These are phyloP conservation scores for Mythimna albipuncta DNA, from an alignment of 2,888 invertebrate genomes.

Conservation along the genomic window DNA sequence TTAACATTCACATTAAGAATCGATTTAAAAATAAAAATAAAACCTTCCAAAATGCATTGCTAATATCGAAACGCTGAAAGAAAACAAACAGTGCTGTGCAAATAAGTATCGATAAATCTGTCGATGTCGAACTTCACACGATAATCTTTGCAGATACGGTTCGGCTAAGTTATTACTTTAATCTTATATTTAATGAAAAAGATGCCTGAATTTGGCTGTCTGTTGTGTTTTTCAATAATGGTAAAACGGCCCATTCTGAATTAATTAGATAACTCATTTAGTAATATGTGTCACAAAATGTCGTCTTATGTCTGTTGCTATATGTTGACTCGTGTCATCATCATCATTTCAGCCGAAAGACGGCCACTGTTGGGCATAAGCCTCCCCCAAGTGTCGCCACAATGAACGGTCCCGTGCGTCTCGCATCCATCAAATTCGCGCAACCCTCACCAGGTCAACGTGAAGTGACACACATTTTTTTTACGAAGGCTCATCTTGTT, in stretches of 20 bases:
- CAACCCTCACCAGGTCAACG: too few relatives aligned
- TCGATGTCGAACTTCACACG: slow-evolving; percentile 51
- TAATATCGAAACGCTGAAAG: slow-evolving; percentile 42
- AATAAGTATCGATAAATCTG: slow-evolving; percentile 71
- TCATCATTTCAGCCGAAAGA: too few relatives aligned
- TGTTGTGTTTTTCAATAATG: slow-evolving; percentile 16
- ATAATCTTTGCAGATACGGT: slow-evolving; percentile 50
- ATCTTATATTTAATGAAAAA: slow-evolving; percentile 11
- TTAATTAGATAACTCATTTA: background rate
- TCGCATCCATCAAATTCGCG: too few relatives aligned
- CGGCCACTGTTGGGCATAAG: too few relatives aligned
- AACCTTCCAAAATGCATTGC: slow-evolving; percentile 29
- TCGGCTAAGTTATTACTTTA: slow-evolving; percentile 34
- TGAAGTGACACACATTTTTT: too few relatives aligned
- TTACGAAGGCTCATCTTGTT: background rate
- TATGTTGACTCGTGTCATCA: too few relatives aligned
- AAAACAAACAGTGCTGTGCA: slow-evolving; percentile 68
- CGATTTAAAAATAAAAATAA: slow-evolving; percentile 9
- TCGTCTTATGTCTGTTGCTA: too few relatives aligned
- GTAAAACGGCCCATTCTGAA: background rate
- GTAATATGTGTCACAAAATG: too few relatives aligned
- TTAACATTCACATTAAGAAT: slow-evolving; percentile 24
- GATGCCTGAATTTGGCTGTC: slow-evolving; percentile 1
- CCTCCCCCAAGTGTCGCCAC: too few relatives aligned
- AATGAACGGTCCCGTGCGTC: too few relatives aligned